Conservation (phyloP, 2,113 vertebrate genomes). For the Xenopus borealis region DNA sequence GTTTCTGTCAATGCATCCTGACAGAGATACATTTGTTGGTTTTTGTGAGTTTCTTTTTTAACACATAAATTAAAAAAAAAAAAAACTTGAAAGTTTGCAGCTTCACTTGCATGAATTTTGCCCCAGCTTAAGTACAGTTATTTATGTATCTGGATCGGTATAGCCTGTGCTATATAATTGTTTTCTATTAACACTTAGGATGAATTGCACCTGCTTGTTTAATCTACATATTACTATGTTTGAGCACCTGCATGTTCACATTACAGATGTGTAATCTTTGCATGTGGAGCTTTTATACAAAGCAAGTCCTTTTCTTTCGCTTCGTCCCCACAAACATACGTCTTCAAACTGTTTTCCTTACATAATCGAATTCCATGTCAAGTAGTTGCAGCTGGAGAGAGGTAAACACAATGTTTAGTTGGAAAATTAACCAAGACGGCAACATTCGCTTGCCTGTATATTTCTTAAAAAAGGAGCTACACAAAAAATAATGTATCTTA, state of each 20-base stretch:
- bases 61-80: conserved; percentile 4
- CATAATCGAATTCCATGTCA: conserved; percentile 24
- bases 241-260: background rate
- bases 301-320: background rate
- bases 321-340: background rate
- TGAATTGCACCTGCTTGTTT: background rate
- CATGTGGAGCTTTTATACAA: conserved; percentile 3
- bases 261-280: background rate
- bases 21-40: conserved; percentile 53
- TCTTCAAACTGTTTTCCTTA: conserved; percentile 18
- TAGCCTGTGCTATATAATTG: background rate
- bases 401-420: conserved; percentile 14
- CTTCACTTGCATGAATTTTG: background rate
- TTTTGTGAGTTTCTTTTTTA: background rate
- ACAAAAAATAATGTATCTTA: too few species aligned
- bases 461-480: too few species aligned
- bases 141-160: conserved; percentile 9
- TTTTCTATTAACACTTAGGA: background rate
- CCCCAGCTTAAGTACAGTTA: background rate
- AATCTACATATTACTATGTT: background rate
- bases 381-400: conserved; percentile 26
- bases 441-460: too few species aligned
- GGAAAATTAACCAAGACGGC: background rate
- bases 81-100: background rate
- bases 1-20: conserved; percentile 71